These are phyloP conservation scores for Latrodectus hesperus DNA, from an alignment of 2,888 invertebrate genomes.

Conservation along the genomic window DNA sequence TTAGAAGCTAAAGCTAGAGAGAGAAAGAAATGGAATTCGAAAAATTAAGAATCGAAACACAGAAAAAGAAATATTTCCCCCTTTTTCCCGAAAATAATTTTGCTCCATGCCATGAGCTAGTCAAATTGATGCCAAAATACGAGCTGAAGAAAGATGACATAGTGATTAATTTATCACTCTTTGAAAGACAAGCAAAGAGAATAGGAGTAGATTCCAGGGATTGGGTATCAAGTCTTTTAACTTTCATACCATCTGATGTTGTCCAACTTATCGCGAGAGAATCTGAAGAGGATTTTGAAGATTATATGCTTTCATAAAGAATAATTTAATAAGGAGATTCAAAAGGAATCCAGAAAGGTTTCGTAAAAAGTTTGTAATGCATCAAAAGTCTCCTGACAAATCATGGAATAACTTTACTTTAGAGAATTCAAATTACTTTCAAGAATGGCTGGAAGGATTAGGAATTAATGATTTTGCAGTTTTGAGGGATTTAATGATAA, in stretches of 20 bases:
- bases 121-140: no score
- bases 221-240: background rate
- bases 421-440: background rate
- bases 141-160: background rate
- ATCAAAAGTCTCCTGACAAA: background rate
- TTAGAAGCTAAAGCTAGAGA: no score
- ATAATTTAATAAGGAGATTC: background rate
- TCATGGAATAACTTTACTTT: background rate
- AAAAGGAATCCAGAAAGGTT: background rate
- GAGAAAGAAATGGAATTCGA: no score
- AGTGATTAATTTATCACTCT: background rate
- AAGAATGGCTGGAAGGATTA: background rate
- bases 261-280: background rate
- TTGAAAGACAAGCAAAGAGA: constrained; percentile 1
- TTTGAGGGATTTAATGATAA: background rate
- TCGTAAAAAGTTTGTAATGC: background rate
- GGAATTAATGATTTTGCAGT: background rate
- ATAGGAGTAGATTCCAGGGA: no score
- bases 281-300: background rate
- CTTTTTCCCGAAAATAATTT: no score
- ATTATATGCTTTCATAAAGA: background rate
- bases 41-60: no score
- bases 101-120: no score
- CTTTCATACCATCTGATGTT: background rate
- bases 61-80: no score